Evolutionary conservation across 2,113 vertebrate genomes (phyloP), one percentile per base, ranked within the genome.

Genomic region (Stigmatopora argus): DNA sequence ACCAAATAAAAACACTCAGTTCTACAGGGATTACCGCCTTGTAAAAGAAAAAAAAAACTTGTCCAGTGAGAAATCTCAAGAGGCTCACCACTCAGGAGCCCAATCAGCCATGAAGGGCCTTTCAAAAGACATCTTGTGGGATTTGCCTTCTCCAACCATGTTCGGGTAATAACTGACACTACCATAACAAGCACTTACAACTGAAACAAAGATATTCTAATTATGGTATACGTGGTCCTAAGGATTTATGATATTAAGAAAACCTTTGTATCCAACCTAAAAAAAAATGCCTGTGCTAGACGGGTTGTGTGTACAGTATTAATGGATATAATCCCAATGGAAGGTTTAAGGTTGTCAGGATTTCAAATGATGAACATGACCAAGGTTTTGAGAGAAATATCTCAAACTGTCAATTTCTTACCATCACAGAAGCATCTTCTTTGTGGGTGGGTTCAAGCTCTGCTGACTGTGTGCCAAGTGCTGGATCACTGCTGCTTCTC

Each of bases 401-500:
- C 34, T 26, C 4, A 62, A n/a, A 47, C 8, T 62, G 19, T 65
- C 1, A 2, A n/a, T n/a, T 1, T 73, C 80, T 83, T 80, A 86
- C 84, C 80, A 73, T 78, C 26, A 69, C 67, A 64, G 74, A 7
- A 77, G 64, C 35, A 73, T 92, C 90, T 64, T 83, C 78, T 5
- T 66, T 75, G 66, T 89, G 87, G 60, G 92, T 77, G 67, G 89
- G 17, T 38, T 89, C 88, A 3, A 81, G 77, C 57, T 95, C 93
- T 64, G 83, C 64, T 15, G 90, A 81, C 72, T 78, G 86, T 11
- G 90, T 90, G 4, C 88, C 82, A 57, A 95, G 75, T 3, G 87
- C 89, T 18, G 96, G 94, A 77, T 98, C 96, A 66, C 97, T 99
- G 90, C 95, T 99, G 81, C 97, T 93, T 79, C 97, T 92, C 57